Evolutionary conservation across 2,113 vertebrate genomes (phyloP).

Genomic region (Labeo catla): DNA sequence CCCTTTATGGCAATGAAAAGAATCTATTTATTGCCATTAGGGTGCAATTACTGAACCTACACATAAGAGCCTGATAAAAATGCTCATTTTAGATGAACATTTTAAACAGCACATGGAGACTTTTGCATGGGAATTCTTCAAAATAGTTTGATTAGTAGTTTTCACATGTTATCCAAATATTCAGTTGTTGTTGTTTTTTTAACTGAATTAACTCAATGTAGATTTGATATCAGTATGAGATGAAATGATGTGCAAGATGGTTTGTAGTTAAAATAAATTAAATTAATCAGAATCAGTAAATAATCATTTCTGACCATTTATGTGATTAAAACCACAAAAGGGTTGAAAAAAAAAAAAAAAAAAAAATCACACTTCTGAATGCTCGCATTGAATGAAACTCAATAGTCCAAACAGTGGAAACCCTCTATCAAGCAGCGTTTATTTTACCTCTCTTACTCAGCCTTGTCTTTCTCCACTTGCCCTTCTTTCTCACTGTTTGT

Average conservation of each 20-base stretch:
- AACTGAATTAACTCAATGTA: background rate
- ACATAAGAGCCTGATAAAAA: too few species aligned
- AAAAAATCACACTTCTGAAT: background rate
- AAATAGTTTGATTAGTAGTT: background rate
- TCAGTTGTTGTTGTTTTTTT: background rate
- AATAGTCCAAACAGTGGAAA: background rate
- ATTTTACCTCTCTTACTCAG: slow-evolving; percentile 44
- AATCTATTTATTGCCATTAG: too few species aligned
- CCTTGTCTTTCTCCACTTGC: slow-evolving; percentile 55
- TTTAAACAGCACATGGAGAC: too few species aligned
- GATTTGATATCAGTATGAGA: background rate
- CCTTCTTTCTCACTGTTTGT: slow-evolving; percentile 53
- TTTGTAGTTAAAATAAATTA: background rate
- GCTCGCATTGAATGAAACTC: background rate
- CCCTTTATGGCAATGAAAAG: too few species aligned
- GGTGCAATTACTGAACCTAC: too few species aligned
- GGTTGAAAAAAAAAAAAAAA: background rate
- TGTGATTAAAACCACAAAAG: too few species aligned
- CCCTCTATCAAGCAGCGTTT: background rate
- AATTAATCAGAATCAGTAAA: background rate
- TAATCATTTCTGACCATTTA: background rate
- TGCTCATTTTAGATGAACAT: too few species aligned
- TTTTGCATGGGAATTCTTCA: too few species aligned
- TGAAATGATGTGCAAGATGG: background rate
- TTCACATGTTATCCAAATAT: background rate